phyloP scores from a whole-genome alignment of 53 echinoderm and acorn worm genomes.

The Temnopleurus reevesii region DNA sequence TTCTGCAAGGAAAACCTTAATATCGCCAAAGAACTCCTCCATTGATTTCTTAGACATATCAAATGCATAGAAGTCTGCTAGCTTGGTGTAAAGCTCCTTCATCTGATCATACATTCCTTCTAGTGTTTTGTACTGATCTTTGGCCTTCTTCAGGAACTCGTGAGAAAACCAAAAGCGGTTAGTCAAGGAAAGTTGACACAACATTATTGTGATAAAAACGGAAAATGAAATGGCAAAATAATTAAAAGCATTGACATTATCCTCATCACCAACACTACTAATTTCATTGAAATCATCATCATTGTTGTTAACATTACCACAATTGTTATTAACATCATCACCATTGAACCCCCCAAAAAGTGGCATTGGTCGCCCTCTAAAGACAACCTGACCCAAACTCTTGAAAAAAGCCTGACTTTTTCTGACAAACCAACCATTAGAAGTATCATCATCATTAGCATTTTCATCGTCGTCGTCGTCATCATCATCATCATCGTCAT shows the following conservation, averaged over 20 bases:
- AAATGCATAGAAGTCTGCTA: conserved; percentile 85
- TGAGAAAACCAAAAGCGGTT: not conserved
- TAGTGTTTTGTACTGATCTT: conserved; percentile 77
- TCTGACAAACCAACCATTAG: no score
- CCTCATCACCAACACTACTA: conserved; percentile 1
- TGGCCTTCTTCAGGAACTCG: conserved; percentile 82
- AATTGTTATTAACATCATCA: not conserved
- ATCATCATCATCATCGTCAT: not conserved
- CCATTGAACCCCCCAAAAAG: no score
- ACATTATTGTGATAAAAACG: not conserved
- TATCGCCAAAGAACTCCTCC: conserved; percentile 95
- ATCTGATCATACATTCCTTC: conserved; percentile 88
- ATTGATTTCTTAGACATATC: conserved; percentile 83
- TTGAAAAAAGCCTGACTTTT: no score
- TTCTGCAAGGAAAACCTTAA: conserved; percentile 82
- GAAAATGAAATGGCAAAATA: no score
- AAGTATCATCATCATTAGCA: not conserved
- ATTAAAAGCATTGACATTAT: conserved; percentile 13
- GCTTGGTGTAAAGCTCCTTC: conserved; percentile 73
- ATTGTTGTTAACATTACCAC: not conserved
- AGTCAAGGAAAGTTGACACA: conserved; percentile 44
- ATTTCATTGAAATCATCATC: not conserved
- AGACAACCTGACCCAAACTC: no score
- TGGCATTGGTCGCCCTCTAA: no score
- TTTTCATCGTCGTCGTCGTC: not conserved